Evolutionary conservation across 1,140 invertebrate genomes (phyloP).

Genomic region (Aphelenchoides avenae): DNA sequence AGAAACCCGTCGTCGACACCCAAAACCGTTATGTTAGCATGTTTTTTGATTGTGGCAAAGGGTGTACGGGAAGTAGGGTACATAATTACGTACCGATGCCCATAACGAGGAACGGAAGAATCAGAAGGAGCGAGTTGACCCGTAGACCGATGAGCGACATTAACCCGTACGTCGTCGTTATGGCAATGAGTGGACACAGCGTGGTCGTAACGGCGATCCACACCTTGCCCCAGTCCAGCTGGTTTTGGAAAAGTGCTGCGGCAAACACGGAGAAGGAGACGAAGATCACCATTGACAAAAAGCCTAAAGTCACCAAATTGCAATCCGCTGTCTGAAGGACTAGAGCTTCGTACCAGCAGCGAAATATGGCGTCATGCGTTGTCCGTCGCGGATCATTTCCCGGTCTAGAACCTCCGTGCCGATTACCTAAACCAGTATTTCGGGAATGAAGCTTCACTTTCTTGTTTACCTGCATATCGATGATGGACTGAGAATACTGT

Average conservation of each 20-base stretch:
- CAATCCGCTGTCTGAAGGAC: slow-evolving; percentile 15
- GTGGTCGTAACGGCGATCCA: slow-evolving; percentile 33
- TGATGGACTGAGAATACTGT: slow-evolving; percentile 32
- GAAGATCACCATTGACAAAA: slow-evolving; percentile 8
- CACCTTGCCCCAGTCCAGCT: slow-evolving; percentile 40
- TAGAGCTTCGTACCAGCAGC: slow-evolving; percentile 39
- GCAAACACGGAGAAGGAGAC: slow-evolving; percentile 11
- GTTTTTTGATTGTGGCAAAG: too few relatives aligned
- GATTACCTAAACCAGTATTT: slow-evolving; percentile 32
- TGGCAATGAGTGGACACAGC: slow-evolving; percentile 45
- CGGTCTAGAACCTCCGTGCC: slow-evolving; percentile 48
- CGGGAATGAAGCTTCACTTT: too few relatives aligned
- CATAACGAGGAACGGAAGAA: slow-evolving; percentile 52
- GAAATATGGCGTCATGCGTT: slow-evolving; percentile 51
- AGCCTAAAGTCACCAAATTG: slow-evolving; percentile 8
- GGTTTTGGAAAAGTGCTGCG: slow-evolving; percentile 7
- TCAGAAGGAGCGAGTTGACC: slow-evolving; percentile 52
- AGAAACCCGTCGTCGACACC: slow-evolving; percentile 52
- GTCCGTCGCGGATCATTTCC: slow-evolving; percentile 52
- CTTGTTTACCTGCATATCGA: slow-evolving; percentile 32
- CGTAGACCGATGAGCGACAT: slow-evolving; percentile 44
- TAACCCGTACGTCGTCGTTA: slow-evolving; percentile 42
- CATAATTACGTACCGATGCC: slow-evolving; percentile 42
- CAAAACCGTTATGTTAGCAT: slow-evolving; percentile 22
- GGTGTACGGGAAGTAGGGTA: not conserved